Base-by-base conservation (phyloP, 2,888 invertebrate species). In the Mystacides longicornis region DNA sequence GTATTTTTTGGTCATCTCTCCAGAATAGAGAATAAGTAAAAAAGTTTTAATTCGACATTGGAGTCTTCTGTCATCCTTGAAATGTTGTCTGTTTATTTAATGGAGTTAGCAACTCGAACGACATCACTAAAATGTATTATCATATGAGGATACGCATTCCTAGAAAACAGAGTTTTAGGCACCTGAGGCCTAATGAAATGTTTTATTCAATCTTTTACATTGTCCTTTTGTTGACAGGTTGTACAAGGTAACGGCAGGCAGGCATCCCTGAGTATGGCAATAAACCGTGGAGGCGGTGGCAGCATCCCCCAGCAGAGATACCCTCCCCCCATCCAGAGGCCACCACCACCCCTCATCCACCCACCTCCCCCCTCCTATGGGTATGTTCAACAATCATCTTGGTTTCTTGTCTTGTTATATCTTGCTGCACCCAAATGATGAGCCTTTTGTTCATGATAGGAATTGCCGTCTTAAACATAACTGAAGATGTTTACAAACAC, bases 301-400 rank as follows among this genome's bases (percentile, higher is more conserved):
- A 55, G 61, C 2, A 51, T 51, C 20, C 57, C 45, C 54, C 62
- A 61, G 62, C 74, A 74, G 66, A 74, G 77, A 59, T 79, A 78
- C 69, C 79, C 79, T 47, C 71, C 78, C 65, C 80, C 79, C 63
- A 80, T 79, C 64, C 80, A 79, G 71, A 73, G 80, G 22, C 79
- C 79, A 62, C 70, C 71, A 55, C 64, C 68, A 67, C 63, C 57
- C 59, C 66, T 56, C 60, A 65, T 61, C 53, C 57, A 52, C 22
- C 45, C 50, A 33, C 55, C 50, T 11, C 62, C 64, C 63, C 62
- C 71, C 66, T 64, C 71, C 67, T 59, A 59, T 51, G 55, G 59
- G 59, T 57, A 51, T 14, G 14, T 27, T 27, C 7, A 27, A 27
- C 5, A 27, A 16, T 21, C 46, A 20, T 33, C 11, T 5, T 33